These are phyloP conservation scores for Callorhinus ursinus DNA, from an alignment of 2,113 vertebrate genomes.

Conservation along the genomic window DNA sequence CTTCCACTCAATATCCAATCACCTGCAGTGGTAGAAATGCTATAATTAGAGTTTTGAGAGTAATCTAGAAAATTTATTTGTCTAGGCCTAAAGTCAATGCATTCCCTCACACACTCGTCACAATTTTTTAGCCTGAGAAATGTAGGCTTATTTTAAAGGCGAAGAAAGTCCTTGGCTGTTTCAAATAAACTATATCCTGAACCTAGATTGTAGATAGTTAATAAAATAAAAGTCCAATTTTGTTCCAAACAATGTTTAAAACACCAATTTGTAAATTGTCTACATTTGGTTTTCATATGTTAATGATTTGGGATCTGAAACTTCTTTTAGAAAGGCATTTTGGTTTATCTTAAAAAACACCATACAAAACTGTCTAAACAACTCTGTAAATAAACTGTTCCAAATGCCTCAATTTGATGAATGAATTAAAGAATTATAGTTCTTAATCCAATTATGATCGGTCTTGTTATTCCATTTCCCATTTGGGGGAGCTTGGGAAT, in stretches of 20 bases:
- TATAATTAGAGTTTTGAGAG: slow-evolving; percentile 54
- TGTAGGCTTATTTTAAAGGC: slow-evolving; percentile 62
- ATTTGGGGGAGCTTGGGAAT: slow-evolving; percentile 26
- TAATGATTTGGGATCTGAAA: slow-evolving; percentile 80
- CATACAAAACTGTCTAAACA: slow-evolving; percentile 80
- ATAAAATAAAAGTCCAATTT: slow-evolving; percentile 75
- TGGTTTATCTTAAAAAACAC: slow-evolving; percentile 82
- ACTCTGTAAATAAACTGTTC: slow-evolving; percentile 80
- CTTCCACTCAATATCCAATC: background rate
- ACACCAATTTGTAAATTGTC: slow-evolving; percentile 77
- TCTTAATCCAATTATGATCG: slow-evolving; percentile 81
- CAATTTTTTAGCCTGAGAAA: slow-evolving; percentile 52
- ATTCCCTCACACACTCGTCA: background rate
- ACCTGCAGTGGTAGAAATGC: background rate
- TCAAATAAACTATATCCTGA: slow-evolving; percentile 69
- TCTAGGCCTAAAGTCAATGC: slow-evolving; percentile 40
- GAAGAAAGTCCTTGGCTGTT: slow-evolving; percentile 61
- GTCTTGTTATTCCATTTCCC: slow-evolving; percentile 68
- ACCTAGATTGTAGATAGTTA: slow-evolving; percentile 73
- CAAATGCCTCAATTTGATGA: slow-evolving; percentile 80
- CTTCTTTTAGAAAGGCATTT: slow-evolving; percentile 78
- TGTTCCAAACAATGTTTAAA: slow-evolving; percentile 79
- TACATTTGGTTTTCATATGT: slow-evolving; percentile 81
- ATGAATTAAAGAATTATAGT: slow-evolving; percentile 82
- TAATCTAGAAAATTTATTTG: slow-evolving; percentile 41